A percentile compares a stretch with the other conserved stretches of the same genome.
Conservation (phyloP, 2,797 vertebrate species). For the Arrhamphus sclerolepis region DNA sequence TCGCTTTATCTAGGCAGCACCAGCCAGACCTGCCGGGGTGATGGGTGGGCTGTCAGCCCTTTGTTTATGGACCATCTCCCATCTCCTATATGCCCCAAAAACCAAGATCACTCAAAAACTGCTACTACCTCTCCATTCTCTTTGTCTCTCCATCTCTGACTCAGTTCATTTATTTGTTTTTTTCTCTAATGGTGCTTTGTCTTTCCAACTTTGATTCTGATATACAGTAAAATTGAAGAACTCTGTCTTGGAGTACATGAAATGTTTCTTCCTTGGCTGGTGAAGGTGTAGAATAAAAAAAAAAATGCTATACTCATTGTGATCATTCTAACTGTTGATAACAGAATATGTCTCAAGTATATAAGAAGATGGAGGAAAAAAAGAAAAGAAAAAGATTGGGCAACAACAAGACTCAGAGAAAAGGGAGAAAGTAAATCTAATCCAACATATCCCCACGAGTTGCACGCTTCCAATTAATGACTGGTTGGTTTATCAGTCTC, state of each 20-base stretch:
- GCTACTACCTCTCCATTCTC: conserved; percentile 50
- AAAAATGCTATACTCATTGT: conserved; percentile 31
- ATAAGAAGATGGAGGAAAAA: conserved; percentile 35
- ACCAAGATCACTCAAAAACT: conserved; percentile 73
- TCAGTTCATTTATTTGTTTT: conserved; percentile 42
- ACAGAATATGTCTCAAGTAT: conserved; percentile 43
- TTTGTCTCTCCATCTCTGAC: conserved; percentile 61
- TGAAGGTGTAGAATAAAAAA: conserved; percentile 30
- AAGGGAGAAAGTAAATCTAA: conserved; percentile 65
- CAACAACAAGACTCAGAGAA: conserved; percentile 48
- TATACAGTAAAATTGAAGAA: conserved; percentile 27
- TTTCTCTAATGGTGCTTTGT: conserved; percentile 35
- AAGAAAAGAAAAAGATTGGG: conserved; percentile 60
- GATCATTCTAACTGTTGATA: conserved; percentile 41
- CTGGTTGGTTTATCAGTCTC: conserved; percentile 88
- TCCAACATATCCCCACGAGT: conserved; percentile 82
- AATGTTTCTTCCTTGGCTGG: conserved; percentile 19
- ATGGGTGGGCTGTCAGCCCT: conserved; percentile 84
- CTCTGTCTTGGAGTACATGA: conserved; percentile 9
- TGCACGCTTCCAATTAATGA: conserved; percentile 89
- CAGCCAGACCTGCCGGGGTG: conserved; percentile 83
- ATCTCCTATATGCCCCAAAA: conserved; percentile 74
- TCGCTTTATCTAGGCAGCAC: conserved; percentile 83
- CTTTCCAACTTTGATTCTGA: conserved; percentile 32
- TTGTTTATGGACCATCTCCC: conserved; percentile 84